Evolutionary conservation across 2,888 invertebrate genomes (phyloP).

Genomic region (Brachypalpus laphriformis): DNA sequence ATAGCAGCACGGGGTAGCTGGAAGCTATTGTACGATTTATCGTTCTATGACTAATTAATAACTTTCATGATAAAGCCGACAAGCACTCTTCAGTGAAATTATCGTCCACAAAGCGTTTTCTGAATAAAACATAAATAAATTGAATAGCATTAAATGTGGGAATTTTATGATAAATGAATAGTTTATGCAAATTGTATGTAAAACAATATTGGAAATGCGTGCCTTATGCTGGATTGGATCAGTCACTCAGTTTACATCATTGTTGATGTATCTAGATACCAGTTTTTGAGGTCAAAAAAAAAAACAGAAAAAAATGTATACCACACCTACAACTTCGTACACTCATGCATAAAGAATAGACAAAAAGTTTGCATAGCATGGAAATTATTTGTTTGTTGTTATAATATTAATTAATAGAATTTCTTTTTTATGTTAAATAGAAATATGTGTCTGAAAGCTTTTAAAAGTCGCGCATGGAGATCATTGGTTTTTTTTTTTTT

Average conservation of each 20-base stretch:
- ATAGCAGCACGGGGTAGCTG: background rate
- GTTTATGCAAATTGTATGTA: background rate
- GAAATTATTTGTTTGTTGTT: background rate
- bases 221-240: background rate
- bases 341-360: background rate
- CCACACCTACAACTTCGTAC: background rate
- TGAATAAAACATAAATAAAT: background rate
- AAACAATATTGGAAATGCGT: background rate
- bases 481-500: background rate
- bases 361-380: background rate
- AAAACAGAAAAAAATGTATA: no score
- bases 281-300: background rate
- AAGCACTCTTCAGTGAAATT: background rate
- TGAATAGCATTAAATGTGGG: background rate
- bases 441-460: background rate
- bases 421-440: background rate
- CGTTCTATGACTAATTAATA: conserved; percentile 11
- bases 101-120: background rate
- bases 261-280: background rate
- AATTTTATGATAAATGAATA: conserved; percentile 18
- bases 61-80: background rate
- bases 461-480: background rate
- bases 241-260: background rate
- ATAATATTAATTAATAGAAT: background rate
- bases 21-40: conserved; percentile 8